Conservation (phyloP, 2,113 vertebrate species). For the Ranitomeya variabilis region DNA sequence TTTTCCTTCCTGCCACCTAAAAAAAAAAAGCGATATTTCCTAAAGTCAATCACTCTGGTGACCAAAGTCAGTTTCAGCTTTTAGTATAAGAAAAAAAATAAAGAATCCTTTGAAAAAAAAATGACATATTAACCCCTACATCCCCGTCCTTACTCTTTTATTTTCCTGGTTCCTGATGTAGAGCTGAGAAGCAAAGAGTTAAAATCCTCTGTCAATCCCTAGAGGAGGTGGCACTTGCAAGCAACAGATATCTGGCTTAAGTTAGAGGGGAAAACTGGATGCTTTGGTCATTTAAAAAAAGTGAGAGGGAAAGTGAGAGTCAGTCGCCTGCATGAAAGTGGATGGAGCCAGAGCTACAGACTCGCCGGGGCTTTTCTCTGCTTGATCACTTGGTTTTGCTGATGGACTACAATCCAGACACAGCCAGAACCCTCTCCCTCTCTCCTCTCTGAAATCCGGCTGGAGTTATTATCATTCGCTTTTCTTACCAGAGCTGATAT, state of each 20-base stretch:
- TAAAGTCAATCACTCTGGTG: neutral
- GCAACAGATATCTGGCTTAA: constrained; percentile 50
- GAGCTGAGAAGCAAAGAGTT: constrained; percentile 3
- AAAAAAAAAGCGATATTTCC: neutral
- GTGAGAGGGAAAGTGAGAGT: constrained; percentile 43
- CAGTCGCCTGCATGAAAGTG: constrained; percentile 42
- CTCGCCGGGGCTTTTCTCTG: constrained; percentile 34
- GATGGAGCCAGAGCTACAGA: constrained; percentile 47
- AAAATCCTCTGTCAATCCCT: constrained; percentile 19
- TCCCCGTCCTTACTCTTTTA: neutral
- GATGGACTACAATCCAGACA: constrained; percentile 56
- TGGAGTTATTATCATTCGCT: constrained; percentile 49
- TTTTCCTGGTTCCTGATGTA: neutral
- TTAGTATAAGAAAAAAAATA: neutral
- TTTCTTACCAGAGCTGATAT: neutral
- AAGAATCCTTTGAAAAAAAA: neutral
- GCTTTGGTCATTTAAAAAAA: constrained; percentile 49
- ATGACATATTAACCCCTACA: neutral
- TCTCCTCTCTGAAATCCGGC: constrained; percentile 27
- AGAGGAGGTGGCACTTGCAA: constrained; percentile 35
- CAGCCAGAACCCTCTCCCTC: constrained; percentile 46
- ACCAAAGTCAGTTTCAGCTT: neutral
- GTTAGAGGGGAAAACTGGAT: constrained; percentile 29
- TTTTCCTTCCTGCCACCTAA: neutral
- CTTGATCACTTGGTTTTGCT: constrained; percentile 54